Evolutionary conservation across 1,140 invertebrate genomes (phyloP).

Genomic region (Scaptomyza montana): DNA sequence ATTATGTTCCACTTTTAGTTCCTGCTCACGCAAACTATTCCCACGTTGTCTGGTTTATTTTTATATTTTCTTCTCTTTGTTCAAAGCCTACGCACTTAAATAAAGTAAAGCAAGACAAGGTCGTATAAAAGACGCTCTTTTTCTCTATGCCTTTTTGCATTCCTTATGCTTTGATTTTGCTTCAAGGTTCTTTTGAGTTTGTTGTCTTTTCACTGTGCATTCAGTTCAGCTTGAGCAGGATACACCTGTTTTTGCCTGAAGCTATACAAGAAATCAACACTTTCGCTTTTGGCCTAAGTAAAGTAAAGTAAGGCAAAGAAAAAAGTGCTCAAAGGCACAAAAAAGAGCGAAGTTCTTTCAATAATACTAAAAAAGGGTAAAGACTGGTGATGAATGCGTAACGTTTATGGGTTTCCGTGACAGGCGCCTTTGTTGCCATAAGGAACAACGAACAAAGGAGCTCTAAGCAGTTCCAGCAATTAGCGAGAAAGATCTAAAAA

Average conservation of each 20-base stretch:
- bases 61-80: too few species aligned
- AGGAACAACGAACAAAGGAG: constrained; percentile 7
- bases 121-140: constrained; percentile 28
- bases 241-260: constrained; percentile 62
- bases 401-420: constrained; percentile 25
- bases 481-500: constrained; percentile 13
- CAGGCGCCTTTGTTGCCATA: constrained; percentile 17
- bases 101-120: constrained; percentile 20
- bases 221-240: constrained; percentile 52
- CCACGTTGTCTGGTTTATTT: constrained; percentile 9
- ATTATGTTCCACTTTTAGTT: not conserved
- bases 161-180: constrained; percentile 10
- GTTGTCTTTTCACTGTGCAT: not conserved
- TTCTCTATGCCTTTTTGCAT: not conserved
- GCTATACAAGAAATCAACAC: constrained; percentile 74
- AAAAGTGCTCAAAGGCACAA: constrained; percentile 25
- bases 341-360: not conserved
- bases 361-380: constrained; percentile 3
- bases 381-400: constrained; percentile 28
- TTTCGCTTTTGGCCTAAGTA: constrained; percentile 57
- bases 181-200: constrained; percentile 10
- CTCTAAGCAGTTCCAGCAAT: constrained; percentile 5
- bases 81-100: constrained; percentile 2
- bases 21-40: constrained; percentile 10
- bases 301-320: not conserved